Conservation (phyloP, 2,797 vertebrate species). For the Danio tinwini region DNA sequence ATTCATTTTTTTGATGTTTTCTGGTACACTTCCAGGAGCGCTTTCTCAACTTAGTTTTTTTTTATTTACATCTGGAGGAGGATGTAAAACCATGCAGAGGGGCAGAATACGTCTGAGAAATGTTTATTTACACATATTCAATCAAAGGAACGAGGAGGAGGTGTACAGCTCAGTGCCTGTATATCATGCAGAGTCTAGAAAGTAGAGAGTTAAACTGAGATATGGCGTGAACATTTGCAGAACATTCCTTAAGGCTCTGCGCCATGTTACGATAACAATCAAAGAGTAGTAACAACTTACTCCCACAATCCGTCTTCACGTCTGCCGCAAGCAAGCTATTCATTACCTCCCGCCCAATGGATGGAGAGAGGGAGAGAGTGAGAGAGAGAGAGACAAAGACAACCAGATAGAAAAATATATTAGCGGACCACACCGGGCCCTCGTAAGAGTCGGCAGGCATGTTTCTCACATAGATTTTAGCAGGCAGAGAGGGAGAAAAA, state of each 20-base stretch:
- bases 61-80: slow-evolving; percentile 20
- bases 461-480: slow-evolving; percentile 54
- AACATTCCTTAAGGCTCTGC: slow-evolving; percentile 47
- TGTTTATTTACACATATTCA: slow-evolving; percentile 42
- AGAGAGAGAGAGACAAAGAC: slow-evolving; percentile 44
- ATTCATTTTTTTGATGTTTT: slow-evolving; percentile 5
- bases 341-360: slow-evolving; percentile 16
- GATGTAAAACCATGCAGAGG: slow-evolving; percentile 17
- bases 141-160: slow-evolving; percentile 3
- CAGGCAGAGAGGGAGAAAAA: slow-evolving; percentile 53
- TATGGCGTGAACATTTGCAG: slow-evolving; percentile 31
- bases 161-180: slow-evolving; percentile 13
- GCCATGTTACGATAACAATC: slow-evolving; percentile 48
- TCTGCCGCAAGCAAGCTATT: slow-evolving; percentile 33
- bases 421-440: slow-evolving; percentile 37
- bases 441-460: slow-evolving; percentile 35
- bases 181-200: slow-evolving; percentile 35
- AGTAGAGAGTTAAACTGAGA: slow-evolving; percentile 49
- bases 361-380: slow-evolving; percentile 15
- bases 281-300: slow-evolving; percentile 40
- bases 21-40: slow-evolving; percentile 22
- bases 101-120: slow-evolving; percentile 3
- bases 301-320: slow-evolving; percentile 45
- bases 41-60: neutral
- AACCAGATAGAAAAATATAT: slow-evolving; percentile 51